These are phyloP conservation scores for Oncorhynchus masou DNA, from an alignment of 2,113 vertebrate species.

Conservation along the genomic window DNA sequence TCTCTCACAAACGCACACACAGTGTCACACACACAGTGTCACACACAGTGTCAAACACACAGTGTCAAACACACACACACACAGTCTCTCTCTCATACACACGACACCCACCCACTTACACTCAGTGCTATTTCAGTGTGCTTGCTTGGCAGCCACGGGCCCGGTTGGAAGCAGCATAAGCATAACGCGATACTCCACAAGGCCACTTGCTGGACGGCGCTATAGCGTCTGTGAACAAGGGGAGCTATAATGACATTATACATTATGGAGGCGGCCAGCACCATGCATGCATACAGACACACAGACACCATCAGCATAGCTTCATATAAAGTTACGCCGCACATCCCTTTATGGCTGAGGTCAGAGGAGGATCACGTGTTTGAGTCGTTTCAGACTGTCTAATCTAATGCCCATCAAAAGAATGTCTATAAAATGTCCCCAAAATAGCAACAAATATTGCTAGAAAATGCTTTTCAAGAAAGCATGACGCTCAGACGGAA, in stretches of 20 bases:
- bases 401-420: background rate
- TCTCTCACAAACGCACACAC: too few species aligned
- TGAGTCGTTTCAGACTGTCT: too few species aligned
- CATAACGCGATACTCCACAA: constrained; percentile 72
- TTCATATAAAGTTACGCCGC: background rate
- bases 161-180: constrained; percentile 67
- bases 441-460: background rate
- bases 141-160: constrained; percentile 59
- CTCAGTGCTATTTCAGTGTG: constrained; percentile 60
- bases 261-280: background rate
- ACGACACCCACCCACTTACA: constrained; percentile 16
- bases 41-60: background rate
- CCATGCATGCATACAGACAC: constrained; percentile 5
- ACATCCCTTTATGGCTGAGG: background rate
- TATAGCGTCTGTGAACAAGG: constrained; percentile 68
- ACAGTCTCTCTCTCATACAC: background rate
- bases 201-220: constrained; percentile 69
- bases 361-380: too few species aligned
- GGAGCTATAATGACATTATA: constrained; percentile 72
- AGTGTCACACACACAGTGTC: too few species aligned
- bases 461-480: too few species aligned
- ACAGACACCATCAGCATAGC: background rate
- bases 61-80: background rate
- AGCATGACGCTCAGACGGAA: too few species aligned
- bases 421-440: too few species aligned